phyloP scores from a whole-genome alignment of 2,888 invertebrate genomes.

The Blomia tropicalis region DNA sequence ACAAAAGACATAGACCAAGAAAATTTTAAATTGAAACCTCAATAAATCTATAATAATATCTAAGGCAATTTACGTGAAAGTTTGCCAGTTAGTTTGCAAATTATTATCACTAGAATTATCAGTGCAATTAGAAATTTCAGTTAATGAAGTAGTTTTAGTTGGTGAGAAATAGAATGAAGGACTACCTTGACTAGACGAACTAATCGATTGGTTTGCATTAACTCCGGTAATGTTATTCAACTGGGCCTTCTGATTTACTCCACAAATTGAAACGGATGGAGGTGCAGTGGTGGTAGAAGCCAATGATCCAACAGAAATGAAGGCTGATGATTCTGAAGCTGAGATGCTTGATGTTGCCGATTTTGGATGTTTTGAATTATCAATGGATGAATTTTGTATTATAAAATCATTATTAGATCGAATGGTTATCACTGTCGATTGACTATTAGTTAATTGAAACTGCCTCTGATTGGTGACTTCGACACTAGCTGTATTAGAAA shows the following conservation, averaged over 20 bases:
- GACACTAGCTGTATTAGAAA: not conserved
- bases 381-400: not conserved
- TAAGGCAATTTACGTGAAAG: not conserved
- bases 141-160: not conserved
- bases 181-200: slow-evolving; percentile 18
- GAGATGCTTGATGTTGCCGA: not conserved
- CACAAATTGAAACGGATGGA: not conserved
- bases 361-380: no score
- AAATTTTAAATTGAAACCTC: no score
- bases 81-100: not conserved
- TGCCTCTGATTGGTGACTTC: not conserved
- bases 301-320: not conserved
- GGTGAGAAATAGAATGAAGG: not conserved
- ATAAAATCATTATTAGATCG: slow-evolving; percentile 11
- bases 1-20: no score
- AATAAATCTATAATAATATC: not conserved
- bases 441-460: not conserved
- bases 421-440: slow-evolving; percentile 9
- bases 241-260: not conserved
- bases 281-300: not conserved
- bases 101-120: not conserved
- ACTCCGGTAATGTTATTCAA: not conserved
- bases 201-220: not conserved
- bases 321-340: not conserved
- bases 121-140: not conserved